Base-by-base conservation (phyloP, 1,140 invertebrate genomes). In the Cotesia chilonis region DNA sequence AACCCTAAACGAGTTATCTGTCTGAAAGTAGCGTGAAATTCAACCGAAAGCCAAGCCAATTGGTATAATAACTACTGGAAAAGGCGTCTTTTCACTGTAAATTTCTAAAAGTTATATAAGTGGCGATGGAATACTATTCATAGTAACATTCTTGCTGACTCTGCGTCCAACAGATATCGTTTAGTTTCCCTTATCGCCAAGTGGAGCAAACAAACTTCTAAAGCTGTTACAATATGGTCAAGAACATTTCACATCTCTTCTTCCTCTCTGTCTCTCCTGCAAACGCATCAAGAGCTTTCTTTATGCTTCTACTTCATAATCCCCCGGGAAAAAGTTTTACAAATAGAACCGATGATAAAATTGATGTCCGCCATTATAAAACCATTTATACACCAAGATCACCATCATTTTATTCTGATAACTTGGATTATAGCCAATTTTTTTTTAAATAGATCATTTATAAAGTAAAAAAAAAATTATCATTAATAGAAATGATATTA, bases 191-290 rank as follows among this genome's bases (percentile, higher is more conserved):
- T 82, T 80, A 82, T 81, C 77, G 77, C 75, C 70, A 75, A 80
- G 79, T 79, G 74, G 77, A 82, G 79, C 79, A 82, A 81, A 82
- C 79, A 82, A 82, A 82, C 74, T 80, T 80, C 69, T 79, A 78
- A 77, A 77, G 75, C 74, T 76, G 76, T 78, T 80, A 76, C 74
- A 77, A 76, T 76, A 71, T 76, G 71, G 80, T 82, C 75, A 77
- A 82, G 75, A 79, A 76, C 75, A 76, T 71, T 66, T 76, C 72
- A 69, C 71, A 65, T 69, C n/a, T 77, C 65, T 35, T 54, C 12
- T 51, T 47, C 20, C 60, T 38, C 51, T 61, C 36, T 51, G 4
- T 2, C n/a, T 60, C 37, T 35, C 68, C 20, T 47, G 10, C 37
- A 7, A 59, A 1, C n/a, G n/a, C 2, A 51, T 54, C 54, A 17